Conservation (phyloP, 2,797 vertebrate species). For the Nannoperca australis region DNA sequence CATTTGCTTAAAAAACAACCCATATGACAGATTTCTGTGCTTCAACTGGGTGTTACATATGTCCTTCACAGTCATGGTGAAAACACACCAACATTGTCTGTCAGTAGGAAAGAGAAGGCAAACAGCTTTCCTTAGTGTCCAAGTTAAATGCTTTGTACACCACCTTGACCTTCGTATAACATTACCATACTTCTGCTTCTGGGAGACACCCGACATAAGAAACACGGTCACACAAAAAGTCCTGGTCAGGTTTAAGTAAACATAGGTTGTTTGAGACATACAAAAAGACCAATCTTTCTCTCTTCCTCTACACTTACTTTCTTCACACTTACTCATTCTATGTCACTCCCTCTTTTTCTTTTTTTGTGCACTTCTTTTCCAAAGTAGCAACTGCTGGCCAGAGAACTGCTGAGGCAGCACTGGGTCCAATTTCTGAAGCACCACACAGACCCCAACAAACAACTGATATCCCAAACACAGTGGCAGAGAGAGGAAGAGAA, state of each 20-base stretch:
- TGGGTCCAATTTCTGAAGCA: conserved; percentile 55
- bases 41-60: no score
- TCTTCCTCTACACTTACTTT: background rate
- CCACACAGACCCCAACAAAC: conserved; percentile 49
- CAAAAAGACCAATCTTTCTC: background rate
- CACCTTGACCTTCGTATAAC: conserved; percentile 9
- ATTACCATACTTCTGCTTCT: conserved; percentile 9
- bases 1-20: background rate
- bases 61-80: background rate
- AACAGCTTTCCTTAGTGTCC: background rate
- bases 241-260: background rate
- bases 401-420: conserved; percentile 70
- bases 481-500: conserved; percentile 15
- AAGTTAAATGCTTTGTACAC: conserved; percentile 1
- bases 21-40: background rate
- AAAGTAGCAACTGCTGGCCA: conserved; percentile 41
- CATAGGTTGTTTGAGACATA: background rate
- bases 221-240: conserved; percentile 1
- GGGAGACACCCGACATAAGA: conserved; percentile 18
- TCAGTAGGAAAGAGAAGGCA: background rate
- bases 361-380: conserved; percentile 3
- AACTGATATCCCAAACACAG: conserved; percentile 56
- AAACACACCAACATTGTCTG: background rate
- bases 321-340: conserved; percentile 18
- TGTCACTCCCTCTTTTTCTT: conserved; percentile 18